Percentiles rank a stretch among this genome's conserved stretches.
Evolutionary conservation across 1,140 invertebrate species (phyloP).

Genomic region (Drosophila baimaii): DNA sequence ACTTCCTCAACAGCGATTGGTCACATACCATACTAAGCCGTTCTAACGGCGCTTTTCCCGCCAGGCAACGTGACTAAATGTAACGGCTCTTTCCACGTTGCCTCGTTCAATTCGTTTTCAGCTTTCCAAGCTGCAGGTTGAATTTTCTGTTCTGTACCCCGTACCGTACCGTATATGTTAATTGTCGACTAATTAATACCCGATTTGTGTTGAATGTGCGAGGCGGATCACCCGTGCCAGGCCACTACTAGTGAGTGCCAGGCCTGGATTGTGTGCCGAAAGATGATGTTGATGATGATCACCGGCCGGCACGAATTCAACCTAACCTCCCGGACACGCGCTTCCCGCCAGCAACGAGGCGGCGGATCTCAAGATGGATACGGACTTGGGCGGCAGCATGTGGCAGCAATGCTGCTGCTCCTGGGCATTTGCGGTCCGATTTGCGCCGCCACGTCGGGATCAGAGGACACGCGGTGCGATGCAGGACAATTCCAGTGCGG

Average conservation of each 20-base stretch:
- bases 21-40: background rate
- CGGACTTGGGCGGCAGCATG: constrained; percentile 40
- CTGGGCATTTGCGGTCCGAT: constrained; percentile 57
- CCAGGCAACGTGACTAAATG: background rate
- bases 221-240: constrained; percentile 4
- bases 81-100: background rate
- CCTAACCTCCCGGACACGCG: constrained; percentile 43
- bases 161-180: constrained; percentile 3
- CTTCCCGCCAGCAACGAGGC: background rate
- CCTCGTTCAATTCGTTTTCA: constrained; percentile 45
- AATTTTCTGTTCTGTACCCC: background rate
- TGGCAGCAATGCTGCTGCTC: constrained; percentile 48
- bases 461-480: constrained; percentile 69
- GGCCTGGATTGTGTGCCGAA: background rate
- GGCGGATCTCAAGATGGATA: constrained; percentile 5
- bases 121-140: constrained; percentile 26
- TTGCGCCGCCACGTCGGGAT: constrained; percentile 69
- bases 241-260: background rate
- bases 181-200: background rate
- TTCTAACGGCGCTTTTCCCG: constrained; percentile 26
- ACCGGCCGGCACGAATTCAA: constrained; percentile 13
- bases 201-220: constrained; percentile 32
- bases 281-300: background rate
- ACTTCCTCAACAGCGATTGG: background rate
- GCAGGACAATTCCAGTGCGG: constrained; percentile 85